These are phyloP conservation scores for Steatocranus sp. DNA, from an alignment of 2,797 vertebrate genomes.

Conservation along the genomic window DNA sequence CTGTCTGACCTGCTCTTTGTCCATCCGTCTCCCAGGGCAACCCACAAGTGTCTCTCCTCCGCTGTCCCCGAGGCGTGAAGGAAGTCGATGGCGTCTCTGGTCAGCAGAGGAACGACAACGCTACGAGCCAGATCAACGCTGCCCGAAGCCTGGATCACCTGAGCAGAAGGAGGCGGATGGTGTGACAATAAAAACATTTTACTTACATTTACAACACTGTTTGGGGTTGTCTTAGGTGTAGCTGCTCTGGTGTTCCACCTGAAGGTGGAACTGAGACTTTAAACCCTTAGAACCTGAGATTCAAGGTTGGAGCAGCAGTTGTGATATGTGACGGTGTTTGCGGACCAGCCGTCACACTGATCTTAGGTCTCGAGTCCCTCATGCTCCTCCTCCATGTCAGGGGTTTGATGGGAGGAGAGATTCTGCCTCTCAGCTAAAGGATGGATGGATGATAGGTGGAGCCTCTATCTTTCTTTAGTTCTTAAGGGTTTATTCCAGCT, in stretches of 20 bases:
- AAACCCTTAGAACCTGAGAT: neutral
- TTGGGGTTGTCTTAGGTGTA: neutral
- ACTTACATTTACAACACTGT: neutral
- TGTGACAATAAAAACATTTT: neutral
- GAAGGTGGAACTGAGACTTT: neutral
- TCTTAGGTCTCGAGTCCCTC: neutral
- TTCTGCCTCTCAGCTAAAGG: neutral
- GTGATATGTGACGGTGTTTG: neutral
- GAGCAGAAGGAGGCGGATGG: neutral
- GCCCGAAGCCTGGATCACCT: slow-evolving; percentile 92
- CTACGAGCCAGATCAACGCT: slow-evolving; percentile 85
- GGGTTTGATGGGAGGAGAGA: neutral
- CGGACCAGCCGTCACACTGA: neutral
- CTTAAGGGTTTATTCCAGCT: neutral
- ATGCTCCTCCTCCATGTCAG: neutral
- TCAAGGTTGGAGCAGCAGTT: neutral
- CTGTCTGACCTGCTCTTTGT: slow-evolving; percentile 85
- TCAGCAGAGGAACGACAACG: slow-evolving; percentile 86
- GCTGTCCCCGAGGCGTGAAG: slow-evolving; percentile 76
- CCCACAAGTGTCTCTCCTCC: slow-evolving; percentile 90
- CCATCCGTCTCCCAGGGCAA: slow-evolving; percentile 87
- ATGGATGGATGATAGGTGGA: neutral
- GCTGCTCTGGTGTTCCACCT: neutral
- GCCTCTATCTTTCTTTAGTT: neutral
- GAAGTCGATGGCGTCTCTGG: slow-evolving; percentile 87